Conservation (phyloP, 2,113 vertebrate species). For the Xiphias gladius region DNA sequence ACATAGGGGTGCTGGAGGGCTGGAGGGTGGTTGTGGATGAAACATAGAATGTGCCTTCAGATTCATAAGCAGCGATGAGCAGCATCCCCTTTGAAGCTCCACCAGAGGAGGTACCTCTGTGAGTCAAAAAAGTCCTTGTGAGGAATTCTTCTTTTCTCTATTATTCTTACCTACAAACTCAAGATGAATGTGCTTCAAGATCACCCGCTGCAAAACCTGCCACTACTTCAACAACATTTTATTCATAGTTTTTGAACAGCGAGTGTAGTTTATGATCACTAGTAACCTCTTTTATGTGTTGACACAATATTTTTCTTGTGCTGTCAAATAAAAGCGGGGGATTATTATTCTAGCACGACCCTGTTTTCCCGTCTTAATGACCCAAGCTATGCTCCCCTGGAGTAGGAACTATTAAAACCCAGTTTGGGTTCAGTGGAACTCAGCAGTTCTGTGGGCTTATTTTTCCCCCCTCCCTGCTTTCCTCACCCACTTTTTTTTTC, state of each 20-base stretch:
- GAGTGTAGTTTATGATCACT: conserved; percentile 74
- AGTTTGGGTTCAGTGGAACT: conserved; percentile 76
- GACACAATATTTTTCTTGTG: conserved; percentile 82
- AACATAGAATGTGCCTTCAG: conserved; percentile 62
- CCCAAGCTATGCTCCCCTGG: conserved; percentile 64
- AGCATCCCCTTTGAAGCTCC: conserved; percentile 56
- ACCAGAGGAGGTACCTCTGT: conserved; percentile 32
- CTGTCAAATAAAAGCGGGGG: conserved; percentile 81
- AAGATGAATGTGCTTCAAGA: conserved; percentile 1
- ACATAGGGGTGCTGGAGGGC: conserved; percentile 40
- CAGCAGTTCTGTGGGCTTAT: conserved; percentile 66
- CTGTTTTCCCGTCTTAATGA: conserved; percentile 79
- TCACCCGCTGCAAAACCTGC: conserved; percentile 34
- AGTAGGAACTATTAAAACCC: conserved; percentile 73
- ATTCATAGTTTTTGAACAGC: conserved; percentile 42
- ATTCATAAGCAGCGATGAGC: conserved; percentile 63
- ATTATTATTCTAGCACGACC: conserved; percentile 81
- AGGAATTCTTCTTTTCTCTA: conserved; percentile 6
- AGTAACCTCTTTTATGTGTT: conserved; percentile 77
- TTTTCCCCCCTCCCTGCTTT: conserved; percentile 30
- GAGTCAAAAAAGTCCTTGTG: not conserved
- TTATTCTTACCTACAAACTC: not conserved
- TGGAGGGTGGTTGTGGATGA: conserved; percentile 55
- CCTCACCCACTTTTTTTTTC: conserved; percentile 45
- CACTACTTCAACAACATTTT: conserved; percentile 42